A percentile compares a stretch with the other conserved stretches of the same genome.
These are phyloP conservation scores for Scaptomyza cyrtandrae DNA, from an alignment of 2,888 invertebrate genomes.

Conservation along the genomic window DNA sequence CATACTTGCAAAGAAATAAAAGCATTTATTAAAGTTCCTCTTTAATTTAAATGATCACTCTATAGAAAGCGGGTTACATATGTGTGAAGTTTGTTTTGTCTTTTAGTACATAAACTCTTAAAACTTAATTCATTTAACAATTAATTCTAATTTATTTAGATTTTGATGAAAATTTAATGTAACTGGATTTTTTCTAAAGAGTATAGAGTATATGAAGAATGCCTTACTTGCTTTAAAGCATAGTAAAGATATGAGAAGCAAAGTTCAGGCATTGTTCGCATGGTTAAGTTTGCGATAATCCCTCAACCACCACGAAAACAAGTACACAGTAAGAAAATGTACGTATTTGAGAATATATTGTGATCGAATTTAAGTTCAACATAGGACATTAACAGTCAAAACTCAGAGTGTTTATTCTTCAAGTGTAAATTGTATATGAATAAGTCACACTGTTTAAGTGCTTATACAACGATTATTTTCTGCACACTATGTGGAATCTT, in stretches of 20 bases:
- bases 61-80: background rate
- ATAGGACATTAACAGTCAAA: no score
- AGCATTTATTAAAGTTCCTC: background rate
- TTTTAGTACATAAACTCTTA: no score
- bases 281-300: conserved; percentile 40
- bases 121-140: no score
- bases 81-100: background rate
- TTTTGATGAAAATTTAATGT: no score
- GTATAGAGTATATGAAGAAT: background rate
- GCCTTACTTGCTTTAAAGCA: background rate
- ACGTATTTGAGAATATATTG: background rate
- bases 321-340: conserved; percentile 6
- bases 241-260: conserved; percentile 30
- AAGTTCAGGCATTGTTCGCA: conserved; percentile 30
- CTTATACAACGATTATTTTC: background rate
- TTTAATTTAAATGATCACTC: background rate
- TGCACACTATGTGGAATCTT: conserved; percentile 2
- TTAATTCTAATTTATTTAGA: no score
- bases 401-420: background rate
- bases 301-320: conserved; percentile 1
- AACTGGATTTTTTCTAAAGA: no score
- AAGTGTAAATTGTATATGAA: conserved; percentile 19
- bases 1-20: background rate
- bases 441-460: background rate
- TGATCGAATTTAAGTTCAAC: background rate